Evolutionary conservation across 1,140 invertebrate genomes (phyloP).

Genomic region (Ylistrum balloti): DNA sequence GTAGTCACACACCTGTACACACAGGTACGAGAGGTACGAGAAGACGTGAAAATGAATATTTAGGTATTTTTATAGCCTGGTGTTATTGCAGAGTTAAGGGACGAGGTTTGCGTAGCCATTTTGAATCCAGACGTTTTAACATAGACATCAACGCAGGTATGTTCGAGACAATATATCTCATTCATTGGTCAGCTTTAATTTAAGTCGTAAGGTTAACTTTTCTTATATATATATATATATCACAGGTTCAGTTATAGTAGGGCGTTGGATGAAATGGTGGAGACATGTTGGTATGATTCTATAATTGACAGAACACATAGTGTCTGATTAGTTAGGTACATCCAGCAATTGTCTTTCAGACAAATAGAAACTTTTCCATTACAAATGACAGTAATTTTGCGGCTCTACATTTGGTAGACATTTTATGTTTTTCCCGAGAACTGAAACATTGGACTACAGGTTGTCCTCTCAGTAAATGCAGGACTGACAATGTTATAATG

Average conservation of each 20-base stretch:
- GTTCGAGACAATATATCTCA: not conserved
- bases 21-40: not conserved
- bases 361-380: too few species aligned
- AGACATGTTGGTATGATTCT: too few species aligned
- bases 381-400: too few species aligned
- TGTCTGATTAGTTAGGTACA: too few species aligned
- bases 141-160: not conserved
- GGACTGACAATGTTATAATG: too few species aligned
- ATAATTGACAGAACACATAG: too few species aligned
- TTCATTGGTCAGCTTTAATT: not conserved
- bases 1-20: conserved; percentile 10
- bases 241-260: not conserved
- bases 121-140: not conserved
- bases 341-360: not conserved
- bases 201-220: too few species aligned
- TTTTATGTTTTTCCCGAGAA: too few species aligned
- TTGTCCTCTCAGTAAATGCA: too few species aligned
- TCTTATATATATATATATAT: too few species aligned
- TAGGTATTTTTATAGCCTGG: not conserved
- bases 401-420: too few species aligned
- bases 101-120: not conserved
- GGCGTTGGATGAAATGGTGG: not conserved
- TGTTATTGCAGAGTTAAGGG: not conserved
- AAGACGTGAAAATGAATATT: not conserved
- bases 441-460: too few species aligned